Percentiles rank a stretch among this genome's conserved stretches.
These are phyloP conservation scores for Eriosoma lanigerum DNA, from an alignment of 1,140 invertebrate species.

Conservation along the genomic window DNA sequence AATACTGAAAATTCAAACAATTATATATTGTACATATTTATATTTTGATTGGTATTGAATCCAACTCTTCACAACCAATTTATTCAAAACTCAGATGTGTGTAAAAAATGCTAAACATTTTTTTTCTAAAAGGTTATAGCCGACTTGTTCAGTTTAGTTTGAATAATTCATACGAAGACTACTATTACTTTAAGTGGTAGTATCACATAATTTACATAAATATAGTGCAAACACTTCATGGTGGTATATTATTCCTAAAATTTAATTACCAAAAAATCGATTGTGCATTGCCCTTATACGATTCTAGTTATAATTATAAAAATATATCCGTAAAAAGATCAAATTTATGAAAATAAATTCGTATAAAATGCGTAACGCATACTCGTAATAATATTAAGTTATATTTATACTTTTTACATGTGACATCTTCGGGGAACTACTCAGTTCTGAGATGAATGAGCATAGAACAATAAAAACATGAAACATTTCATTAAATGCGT, in stretches of 20 bases:
- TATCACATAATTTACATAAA: not conserved
- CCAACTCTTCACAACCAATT: too few species aligned
- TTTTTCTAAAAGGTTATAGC: not conserved
- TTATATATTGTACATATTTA: too few species aligned
- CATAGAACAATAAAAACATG: not conserved
- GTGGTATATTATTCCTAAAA: not conserved
- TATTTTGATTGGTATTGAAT: too few species aligned
- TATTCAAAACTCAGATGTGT: not conserved
- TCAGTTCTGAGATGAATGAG: not conserved
- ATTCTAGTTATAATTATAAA: not conserved
- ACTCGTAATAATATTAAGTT: too few species aligned
- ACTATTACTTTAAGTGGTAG: conserved; percentile 9
- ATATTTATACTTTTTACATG: too few species aligned
- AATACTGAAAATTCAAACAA: too few species aligned
- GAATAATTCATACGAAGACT: conserved; percentile 2
- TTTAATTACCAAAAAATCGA: not conserved
- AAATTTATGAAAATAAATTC: too few species aligned
- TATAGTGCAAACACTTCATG: not conserved
- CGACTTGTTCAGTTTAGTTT: conserved; percentile 25
- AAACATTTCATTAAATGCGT: not conserved
- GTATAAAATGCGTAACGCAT: too few species aligned
- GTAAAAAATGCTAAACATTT: not conserved
- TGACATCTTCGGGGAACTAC: not conserved
- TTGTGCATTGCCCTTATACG: not conserved
- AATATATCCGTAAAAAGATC: too few species aligned